Percentiles rank a stretch among this genome's conserved stretches.
Conservation (phyloP, 2,888 invertebrate species). For the Drosophila mimica region DNA sequence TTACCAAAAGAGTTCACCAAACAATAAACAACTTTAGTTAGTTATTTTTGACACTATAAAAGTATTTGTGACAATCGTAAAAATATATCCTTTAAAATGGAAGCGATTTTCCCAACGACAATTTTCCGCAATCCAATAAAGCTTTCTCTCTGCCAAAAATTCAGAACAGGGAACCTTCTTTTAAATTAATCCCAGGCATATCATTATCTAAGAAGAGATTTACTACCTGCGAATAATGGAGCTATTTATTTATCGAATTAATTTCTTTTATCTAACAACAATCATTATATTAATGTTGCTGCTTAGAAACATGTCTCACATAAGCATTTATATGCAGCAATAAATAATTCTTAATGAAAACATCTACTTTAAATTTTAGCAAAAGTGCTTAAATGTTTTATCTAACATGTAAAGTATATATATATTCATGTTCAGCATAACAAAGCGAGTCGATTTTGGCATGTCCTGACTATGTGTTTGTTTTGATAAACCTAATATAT, state of each 20-base stretch:
- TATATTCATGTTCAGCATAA: too few species aligned
- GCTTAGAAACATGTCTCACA: not conserved
- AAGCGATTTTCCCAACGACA: not conserved
- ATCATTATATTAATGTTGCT: not conserved
- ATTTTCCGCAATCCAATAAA: not conserved
- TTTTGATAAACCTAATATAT: not conserved
- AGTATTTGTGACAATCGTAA: not conserved
- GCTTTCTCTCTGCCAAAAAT: not conserved
- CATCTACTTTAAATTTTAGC: too few species aligned
- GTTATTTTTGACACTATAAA: not conserved
- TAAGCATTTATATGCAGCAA: too few species aligned
- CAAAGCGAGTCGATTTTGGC: too few species aligned
- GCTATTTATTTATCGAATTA: not conserved
- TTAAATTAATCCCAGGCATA: not conserved
- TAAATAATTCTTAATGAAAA: too few species aligned
- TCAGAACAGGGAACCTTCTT: not conserved
- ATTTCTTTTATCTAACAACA: not conserved
- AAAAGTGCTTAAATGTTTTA: too few species aligned
- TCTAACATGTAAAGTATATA: too few species aligned
- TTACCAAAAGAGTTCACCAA: not conserved
- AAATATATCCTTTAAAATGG: not conserved
- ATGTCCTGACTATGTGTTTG: not conserved
- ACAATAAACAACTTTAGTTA: not conserved
- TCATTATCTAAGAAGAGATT: not conserved
- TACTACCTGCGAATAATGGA: not conserved